A percentile compares a stretch with the other conserved stretches of the same genome.
These are phyloP conservation scores for Potamilus streckersoni DNA, from an alignment of 1,140 invertebrate genomes.

Conservation along the genomic window DNA sequence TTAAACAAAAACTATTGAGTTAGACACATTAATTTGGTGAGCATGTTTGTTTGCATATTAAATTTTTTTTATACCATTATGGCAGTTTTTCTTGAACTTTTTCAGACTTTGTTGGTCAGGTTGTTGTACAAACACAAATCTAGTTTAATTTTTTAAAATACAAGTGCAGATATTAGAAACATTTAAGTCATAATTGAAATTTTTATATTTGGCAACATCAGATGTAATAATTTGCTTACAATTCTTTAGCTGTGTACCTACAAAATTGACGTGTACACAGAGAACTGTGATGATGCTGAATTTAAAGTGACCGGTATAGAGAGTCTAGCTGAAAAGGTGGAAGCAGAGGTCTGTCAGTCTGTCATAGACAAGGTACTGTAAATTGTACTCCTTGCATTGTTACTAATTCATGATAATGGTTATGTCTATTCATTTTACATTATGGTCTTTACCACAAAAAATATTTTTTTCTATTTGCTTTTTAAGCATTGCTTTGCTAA, in stretches of 20 bases:
- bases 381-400: conserved; percentile 2
- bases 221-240: not conserved
- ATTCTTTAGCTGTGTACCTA: conserved; percentile 59
- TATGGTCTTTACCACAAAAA: no score
- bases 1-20: no score
- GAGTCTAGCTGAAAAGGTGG: conserved; percentile 28
- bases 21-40: no score
- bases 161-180: not conserved
- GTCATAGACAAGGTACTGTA: conserved; percentile 51
- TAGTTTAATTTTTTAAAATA: not conserved
- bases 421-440: no score
- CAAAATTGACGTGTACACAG: conserved; percentile 55
- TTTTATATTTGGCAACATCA: not conserved
- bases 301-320: conserved; percentile 51
- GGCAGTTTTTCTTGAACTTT: not conserved
- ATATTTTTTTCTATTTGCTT: no score
- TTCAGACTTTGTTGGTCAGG: not conserved
- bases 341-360: conserved; percentile 43
- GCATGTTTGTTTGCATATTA: no score
- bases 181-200: not conserved
- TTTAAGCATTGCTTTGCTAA: no score
- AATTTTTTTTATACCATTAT: not conserved
- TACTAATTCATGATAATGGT: no score
- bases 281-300: conserved; percentile 48
- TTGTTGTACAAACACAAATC: not conserved